A percentile compares a stretch with the other conserved stretches of the same genome.
Conservation (phyloP, 2,797 vertebrate genomes). For the Rachycentron canadum region DNA sequence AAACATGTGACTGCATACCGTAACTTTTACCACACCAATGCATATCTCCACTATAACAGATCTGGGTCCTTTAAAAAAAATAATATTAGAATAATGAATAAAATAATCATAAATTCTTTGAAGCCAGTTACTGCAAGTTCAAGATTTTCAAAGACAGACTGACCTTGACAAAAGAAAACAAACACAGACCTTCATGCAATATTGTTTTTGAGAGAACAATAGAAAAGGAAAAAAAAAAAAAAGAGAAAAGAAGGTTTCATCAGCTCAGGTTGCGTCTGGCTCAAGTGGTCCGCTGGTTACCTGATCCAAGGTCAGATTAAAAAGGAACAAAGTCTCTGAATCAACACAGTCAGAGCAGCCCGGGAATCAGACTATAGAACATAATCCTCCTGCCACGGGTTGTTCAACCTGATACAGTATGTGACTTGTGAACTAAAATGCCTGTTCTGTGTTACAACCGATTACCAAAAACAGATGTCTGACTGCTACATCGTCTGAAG, state of each 20-base stretch:
- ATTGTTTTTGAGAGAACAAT: slow-evolving; percentile 1
- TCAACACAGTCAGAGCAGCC: slow-evolving; percentile 18
- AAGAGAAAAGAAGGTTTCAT: slow-evolving; percentile 12
- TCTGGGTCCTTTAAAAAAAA: not conserved
- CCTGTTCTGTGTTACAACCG: not conserved
- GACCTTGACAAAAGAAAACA: not conserved
- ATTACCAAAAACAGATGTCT: not conserved
- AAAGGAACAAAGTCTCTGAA: slow-evolving; percentile 33
- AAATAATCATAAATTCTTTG: not conserved
- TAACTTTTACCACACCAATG: not conserved
- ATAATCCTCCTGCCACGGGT: slow-evolving; percentile 15
- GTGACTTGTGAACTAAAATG: slow-evolving; percentile 21
- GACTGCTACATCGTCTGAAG: not conserved
- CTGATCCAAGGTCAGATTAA: slow-evolving; percentile 55
- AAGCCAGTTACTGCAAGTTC: not conserved
- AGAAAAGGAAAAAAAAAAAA: not conserved
- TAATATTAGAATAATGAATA: not conserved
- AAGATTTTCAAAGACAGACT: not conserved
- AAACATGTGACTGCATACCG: not conserved
- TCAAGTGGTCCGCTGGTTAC: slow-evolving; percentile 24
- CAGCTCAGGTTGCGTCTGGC: slow-evolving; percentile 40
- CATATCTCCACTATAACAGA: not conserved
- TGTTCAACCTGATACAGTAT: not conserved
- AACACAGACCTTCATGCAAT: not conserved
- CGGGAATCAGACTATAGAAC: slow-evolving; percentile 19